Evolutionary conservation across 2,888 invertebrate species (phyloP).

Genomic region (Drosophila aldrichi): DNA sequence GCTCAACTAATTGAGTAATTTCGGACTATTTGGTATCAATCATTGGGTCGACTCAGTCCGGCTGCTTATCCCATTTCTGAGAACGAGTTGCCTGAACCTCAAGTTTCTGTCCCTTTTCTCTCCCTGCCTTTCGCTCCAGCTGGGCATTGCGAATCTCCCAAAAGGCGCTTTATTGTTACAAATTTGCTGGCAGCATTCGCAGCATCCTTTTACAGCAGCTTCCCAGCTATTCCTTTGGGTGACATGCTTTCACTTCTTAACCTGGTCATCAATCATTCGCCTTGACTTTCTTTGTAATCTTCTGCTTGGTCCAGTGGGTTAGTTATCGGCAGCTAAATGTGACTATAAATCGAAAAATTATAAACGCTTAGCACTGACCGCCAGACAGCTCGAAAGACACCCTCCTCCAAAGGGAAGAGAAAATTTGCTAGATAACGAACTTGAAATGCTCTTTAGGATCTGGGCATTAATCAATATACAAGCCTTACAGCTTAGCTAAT

Average conservation of each 20-base stretch:
- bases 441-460: constrained; percentile 13
- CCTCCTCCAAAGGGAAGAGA: constrained; percentile 16
- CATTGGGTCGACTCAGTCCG: constrained; percentile 45
- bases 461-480: background rate
- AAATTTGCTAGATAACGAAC: background rate
- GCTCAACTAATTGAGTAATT: constrained; percentile 80
- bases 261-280: constrained; percentile 80
- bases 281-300: constrained; percentile 66
- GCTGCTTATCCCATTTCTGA: constrained; percentile 7
- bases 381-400: constrained; percentile 25
- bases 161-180: constrained; percentile 78
- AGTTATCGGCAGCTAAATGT: constrained; percentile 72
- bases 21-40: constrained; percentile 69
- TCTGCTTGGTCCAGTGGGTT: constrained; percentile 46
- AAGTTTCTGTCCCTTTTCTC: constrained; percentile 40
- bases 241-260: constrained; percentile 66
- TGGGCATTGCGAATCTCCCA: constrained; percentile 77
- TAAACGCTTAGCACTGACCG: constrained; percentile 77
- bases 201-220: constrained; percentile 49
- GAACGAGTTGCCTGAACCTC: constrained; percentile 37
- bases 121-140: constrained; percentile 32
- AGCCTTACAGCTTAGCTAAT: constrained; percentile 1
- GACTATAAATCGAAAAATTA: constrained; percentile 85
- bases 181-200: constrained; percentile 61
- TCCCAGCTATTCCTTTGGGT: constrained; percentile 65